Conservation (phyloP, 2,113 vertebrate species). For the Indicator maculatus region DNA sequence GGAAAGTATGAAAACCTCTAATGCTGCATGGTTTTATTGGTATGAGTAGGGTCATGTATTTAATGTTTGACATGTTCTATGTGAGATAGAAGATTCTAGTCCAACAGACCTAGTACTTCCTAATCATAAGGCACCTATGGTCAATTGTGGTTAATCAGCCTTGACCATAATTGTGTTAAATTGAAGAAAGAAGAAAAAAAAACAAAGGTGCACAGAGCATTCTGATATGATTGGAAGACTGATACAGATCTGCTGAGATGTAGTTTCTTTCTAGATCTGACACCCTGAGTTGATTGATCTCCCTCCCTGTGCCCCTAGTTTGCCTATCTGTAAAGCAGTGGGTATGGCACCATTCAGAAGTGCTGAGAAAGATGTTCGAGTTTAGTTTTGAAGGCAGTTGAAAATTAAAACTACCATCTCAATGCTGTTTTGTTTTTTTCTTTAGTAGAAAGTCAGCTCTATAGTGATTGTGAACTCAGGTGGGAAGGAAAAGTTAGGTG, state of each 20-base stretch:
- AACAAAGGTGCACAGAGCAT: neutral
- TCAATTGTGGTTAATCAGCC: neutral
- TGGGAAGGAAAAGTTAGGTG: neutral
- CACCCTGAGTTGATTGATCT: neutral
- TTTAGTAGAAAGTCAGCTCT: neutral
- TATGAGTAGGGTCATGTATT: slow-evolving; percentile 38
- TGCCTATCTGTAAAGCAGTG: neutral
- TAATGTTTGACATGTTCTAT: neutral
- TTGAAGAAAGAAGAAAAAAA: neutral
- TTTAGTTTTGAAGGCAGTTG: neutral
- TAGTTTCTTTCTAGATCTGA: neutral
- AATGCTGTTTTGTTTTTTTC: neutral
- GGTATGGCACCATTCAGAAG: neutral
- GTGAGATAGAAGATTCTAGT: neutral
- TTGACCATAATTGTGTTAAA: neutral
- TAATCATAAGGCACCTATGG: neutral
- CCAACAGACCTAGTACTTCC: neutral
- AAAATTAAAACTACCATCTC: neutral
- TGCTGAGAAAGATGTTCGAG: neutral
- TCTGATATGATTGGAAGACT: neutral
- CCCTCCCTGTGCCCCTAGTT: neutral
- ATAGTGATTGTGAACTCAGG: neutral
- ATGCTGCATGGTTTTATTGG: slow-evolving; percentile 67
- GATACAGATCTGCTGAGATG: neutral
- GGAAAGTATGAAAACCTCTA: slow-evolving; percentile 90